A percentile compares a stretch with the other conserved stretches of the same genome.
These are phyloP conservation scores for Hemicentrotus pulcherrimus DNA, from an alignment of 35 echinoderm and acorn worm species.

Conservation along the genomic window DNA sequence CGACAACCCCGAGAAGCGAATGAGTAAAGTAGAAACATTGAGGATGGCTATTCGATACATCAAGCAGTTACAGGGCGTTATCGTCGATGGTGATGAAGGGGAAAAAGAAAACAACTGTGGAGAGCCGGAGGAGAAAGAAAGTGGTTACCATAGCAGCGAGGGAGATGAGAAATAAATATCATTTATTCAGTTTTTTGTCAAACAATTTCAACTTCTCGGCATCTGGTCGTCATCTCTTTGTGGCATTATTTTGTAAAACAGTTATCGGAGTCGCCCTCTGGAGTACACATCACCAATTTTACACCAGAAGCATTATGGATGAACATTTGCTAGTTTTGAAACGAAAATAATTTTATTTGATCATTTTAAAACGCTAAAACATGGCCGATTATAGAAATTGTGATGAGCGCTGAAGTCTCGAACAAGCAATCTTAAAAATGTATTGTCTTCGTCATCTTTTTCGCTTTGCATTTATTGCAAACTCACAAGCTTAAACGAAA, in stretches of 20 bases:
- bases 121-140: conserved; percentile 66
- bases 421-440: no score
- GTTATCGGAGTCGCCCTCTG: background rate
- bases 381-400: no score
- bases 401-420: no score
- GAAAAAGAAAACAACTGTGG: conserved; percentile 78
- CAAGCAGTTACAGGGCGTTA: conserved; percentile 87
- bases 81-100: conserved; percentile 63
- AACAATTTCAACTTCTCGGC: background rate
- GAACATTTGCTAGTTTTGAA: background rate
- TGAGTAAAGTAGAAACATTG: conserved; percentile 95
- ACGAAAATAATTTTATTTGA: no score
- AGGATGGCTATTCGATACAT: conserved; percentile 92
- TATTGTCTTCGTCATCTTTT: no score
- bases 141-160: conserved; percentile 72
- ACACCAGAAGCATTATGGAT: background rate
- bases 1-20: conserved; percentile 91
- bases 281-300: background rate
- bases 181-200: background rate
- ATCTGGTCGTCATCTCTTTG: background rate
- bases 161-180: conserved; percentile 59
- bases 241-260: background rate
- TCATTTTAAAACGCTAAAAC: no score
- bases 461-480: no score
- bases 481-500: no score